Base-by-base conservation (phyloP, 2,797 vertebrate species). In the Sparidentex hasta region DNA sequence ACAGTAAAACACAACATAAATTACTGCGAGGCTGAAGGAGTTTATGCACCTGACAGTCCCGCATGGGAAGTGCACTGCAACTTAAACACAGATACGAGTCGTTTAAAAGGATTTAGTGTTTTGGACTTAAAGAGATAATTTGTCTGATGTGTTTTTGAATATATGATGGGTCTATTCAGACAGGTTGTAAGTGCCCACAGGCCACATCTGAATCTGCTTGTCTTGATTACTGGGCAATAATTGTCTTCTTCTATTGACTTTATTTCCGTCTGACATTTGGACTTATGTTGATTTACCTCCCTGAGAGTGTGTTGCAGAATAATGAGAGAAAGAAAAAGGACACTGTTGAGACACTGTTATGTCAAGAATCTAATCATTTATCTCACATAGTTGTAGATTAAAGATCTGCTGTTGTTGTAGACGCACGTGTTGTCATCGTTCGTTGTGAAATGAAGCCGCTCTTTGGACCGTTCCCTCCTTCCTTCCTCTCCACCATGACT, bases 1-100 rank as follows among this genome's bases (percentile, higher is more conserved):
- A 76, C 74, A n/a, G 64, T 86, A 69, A 79, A 75, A 76, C 65
- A 62, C 68, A 64, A 75, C 64, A 65, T 87, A 71, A 85, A 81
- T 82, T 77, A 74, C 74, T 46, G 65, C 17, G 65, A 44, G 38
- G 25, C 72, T 78, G 65, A 78, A 21, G 55, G 70, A 59, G 61
- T 81, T 74, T 44, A 83, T 71, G 51, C 23, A 56, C 29, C 71
- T 64, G 68, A 66, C 51, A 61, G 41, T 81, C 11, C 33, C 11
- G 20, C 74, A n/a, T 29, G 38, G 44, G 58, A 47, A 70, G 29
- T 11, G 2, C 5, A 29, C 2, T 29, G 52, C n/a, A 23, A 25
- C 14, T 50, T 51, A 44, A 46, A 7, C 0, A 17, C 18, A 65
- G 51, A 62, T 29, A 52, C 11, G 25, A 57, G 4, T 17, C 4